A percentile compares a stretch with the other conserved stretches of the same genome.
Conservation (phyloP, 1,140 invertebrate species). For the Drosophila rhopaloa region DNA sequence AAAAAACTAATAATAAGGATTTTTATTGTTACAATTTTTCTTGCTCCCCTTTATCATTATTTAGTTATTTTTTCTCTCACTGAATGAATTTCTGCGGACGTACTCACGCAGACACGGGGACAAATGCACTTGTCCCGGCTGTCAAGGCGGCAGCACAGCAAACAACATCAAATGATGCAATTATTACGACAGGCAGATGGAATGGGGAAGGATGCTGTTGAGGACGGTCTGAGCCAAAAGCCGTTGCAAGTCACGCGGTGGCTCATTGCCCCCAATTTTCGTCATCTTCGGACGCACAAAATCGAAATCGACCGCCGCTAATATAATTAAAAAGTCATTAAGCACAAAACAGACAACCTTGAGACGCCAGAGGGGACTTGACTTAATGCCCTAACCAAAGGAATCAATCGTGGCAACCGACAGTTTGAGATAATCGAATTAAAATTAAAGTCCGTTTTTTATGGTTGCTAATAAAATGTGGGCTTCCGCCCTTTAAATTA, state of each 20-base stretch:
- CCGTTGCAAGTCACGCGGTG: constrained; percentile 31
- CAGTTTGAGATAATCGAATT: constrained; percentile 2
- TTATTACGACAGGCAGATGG: constrained; percentile 49
- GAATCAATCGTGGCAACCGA: constrained; percentile 31
- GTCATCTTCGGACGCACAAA: constrained; percentile 32
- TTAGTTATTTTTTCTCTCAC: not conserved
- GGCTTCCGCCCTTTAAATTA: constrained; percentile 8
- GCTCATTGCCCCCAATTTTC: constrained; percentile 20
- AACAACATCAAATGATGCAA: constrained; percentile 80
- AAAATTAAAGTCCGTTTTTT: constrained; percentile 9
- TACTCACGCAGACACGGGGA: constrained; percentile 20
- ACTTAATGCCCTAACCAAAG: constrained; percentile 8
- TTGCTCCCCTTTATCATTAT: not conserved
- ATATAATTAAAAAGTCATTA: constrained; percentile 83
- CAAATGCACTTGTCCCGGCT: constrained; percentile 62
- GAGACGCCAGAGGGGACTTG: constrained; percentile 25
- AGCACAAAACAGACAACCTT: constrained; percentile 70
- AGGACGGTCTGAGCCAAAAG: not conserved
- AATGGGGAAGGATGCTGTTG: not conserved
- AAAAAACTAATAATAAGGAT: not conserved
- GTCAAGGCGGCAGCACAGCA: constrained; percentile 47
- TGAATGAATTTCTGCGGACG: not conserved
- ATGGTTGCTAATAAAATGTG: constrained; percentile 8
- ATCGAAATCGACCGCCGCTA: constrained; percentile 69
- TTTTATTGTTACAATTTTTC: not conserved